Evolutionary conservation across 2,888 invertebrate genomes (phyloP).

Genomic region (Pollenia griseotomentosa): DNA sequence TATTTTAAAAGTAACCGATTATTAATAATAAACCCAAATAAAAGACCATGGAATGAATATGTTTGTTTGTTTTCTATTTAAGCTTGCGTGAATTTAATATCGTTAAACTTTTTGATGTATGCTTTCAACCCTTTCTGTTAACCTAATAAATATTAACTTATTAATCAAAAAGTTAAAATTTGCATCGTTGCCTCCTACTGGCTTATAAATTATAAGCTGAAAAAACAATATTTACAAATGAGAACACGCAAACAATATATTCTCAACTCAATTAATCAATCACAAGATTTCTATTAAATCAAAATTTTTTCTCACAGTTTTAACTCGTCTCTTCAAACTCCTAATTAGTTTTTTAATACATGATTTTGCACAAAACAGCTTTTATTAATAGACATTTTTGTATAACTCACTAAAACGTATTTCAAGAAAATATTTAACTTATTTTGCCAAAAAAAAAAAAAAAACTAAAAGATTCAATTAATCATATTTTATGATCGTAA

Average conservation of each 20-base stretch:
- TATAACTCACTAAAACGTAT: background rate
- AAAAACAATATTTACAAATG: background rate
- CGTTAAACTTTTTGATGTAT: too few relatives aligned
- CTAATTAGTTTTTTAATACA: constrained; percentile 35
- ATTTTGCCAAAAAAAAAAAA: background rate
- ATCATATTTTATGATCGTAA: constrained; percentile 38
- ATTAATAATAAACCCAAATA: too few relatives aligned
- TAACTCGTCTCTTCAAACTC: constrained; percentile 6
- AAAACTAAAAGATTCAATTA: constrained; percentile 40
- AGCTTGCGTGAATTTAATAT: too few relatives aligned
- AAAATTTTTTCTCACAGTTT: background rate
- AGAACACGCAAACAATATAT: background rate
- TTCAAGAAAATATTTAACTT: constrained; percentile 25
- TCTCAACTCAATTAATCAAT: constrained; percentile 27
- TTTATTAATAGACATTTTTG: background rate
- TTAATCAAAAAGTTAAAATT: too few relatives aligned
- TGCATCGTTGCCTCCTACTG: too few relatives aligned
- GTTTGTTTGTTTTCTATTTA: too few relatives aligned
- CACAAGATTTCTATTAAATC: background rate
- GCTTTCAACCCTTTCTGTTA: too few relatives aligned
- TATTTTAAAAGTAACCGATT: too few relatives aligned
- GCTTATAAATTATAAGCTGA: background rate
- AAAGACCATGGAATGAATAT: too few relatives aligned
- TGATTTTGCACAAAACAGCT: constrained; percentile 40
- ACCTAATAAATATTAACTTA: too few relatives aligned